Evolutionary conservation across 1,140 invertebrate species (phyloP).

Genomic region (Akabosia matsudoensis): DNA sequence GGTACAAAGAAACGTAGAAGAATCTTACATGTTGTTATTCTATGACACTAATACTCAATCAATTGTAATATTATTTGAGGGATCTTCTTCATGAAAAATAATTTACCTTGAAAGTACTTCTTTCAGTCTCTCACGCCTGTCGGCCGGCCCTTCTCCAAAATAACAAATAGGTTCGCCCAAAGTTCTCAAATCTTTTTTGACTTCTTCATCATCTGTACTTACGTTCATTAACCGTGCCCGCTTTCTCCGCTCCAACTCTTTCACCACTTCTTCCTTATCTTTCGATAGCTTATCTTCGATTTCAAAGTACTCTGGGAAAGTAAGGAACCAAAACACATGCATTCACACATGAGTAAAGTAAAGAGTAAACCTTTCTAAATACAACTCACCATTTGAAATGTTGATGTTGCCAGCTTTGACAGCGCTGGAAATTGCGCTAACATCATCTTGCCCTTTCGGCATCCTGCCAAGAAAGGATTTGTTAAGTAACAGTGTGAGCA

Average conservation of each 20-base stretch:
- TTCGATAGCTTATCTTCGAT: conserved; percentile 80
- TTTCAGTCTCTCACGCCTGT: conserved; percentile 82
- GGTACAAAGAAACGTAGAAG: neutral
- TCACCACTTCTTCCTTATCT: conserved; percentile 82
- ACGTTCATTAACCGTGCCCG: conserved; percentile 89
- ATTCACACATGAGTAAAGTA: neutral
- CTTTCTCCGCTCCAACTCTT: conserved; percentile 89
- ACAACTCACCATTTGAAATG: conserved; percentile 64
- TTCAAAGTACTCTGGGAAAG: conserved; percentile 76
- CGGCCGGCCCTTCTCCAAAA: conserved; percentile 95
- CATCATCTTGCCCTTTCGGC: conserved; percentile 54
- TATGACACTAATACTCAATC: neutral
- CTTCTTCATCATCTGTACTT: conserved; percentile 89
- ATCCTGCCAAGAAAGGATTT: no score
- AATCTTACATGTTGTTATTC: neutral
- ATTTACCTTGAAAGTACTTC: conserved; percentile 74
- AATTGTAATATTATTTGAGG: neutral
- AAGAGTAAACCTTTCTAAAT: no score
- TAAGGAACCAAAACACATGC: conserved; percentile 24
- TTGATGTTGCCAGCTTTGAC: conserved; percentile 62
- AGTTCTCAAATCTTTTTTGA: conserved; percentile 82
- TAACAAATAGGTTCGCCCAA: conserved; percentile 91
- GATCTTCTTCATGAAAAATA: neutral
- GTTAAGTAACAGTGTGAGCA: no score
- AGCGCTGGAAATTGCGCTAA: conserved; percentile 54